Conservation (phyloP, 1,140 invertebrate genomes). For the Drosophila willistoni region DNA sequence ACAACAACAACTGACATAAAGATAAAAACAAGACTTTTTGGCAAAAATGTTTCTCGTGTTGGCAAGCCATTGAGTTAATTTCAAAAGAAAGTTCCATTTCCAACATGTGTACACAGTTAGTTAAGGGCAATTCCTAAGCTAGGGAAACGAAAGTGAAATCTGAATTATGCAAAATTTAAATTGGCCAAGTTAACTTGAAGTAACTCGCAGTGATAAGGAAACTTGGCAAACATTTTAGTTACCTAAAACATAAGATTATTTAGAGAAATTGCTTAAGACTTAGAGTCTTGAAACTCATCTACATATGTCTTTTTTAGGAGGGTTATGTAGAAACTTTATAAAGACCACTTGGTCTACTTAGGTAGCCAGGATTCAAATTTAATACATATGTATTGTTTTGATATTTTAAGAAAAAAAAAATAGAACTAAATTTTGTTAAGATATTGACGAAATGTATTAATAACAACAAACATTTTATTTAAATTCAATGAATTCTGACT, state of each 20-base stretch:
- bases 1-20: neutral
- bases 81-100: neutral
- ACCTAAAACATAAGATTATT: neutral
- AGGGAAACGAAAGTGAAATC: neutral
- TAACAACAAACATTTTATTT: too few species aligned
- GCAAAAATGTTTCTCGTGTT: neutral
- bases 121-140: neutral
- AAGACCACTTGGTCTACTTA: too few species aligned
- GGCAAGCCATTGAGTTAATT: slow-evolving; percentile 7
- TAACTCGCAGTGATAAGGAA: neutral
- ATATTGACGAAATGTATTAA: too few species aligned
- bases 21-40: slow-evolving; percentile 7
- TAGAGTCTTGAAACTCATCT: too few species aligned
- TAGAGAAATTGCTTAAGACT: too few species aligned
- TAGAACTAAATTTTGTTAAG: too few species aligned
- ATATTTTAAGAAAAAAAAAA: too few species aligned
- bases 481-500: too few species aligned
- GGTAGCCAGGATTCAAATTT: too few species aligned
- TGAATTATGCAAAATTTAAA: slow-evolving; percentile 4
- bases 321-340: too few species aligned
- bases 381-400: too few species aligned
- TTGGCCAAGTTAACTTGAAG: neutral
- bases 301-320: too few species aligned
- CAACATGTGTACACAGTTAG: neutral
- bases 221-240: neutral